Evolutionary conservation across 2,888 invertebrate genomes (phyloP).

Genomic region (Platycnemis pennipes): DNA sequence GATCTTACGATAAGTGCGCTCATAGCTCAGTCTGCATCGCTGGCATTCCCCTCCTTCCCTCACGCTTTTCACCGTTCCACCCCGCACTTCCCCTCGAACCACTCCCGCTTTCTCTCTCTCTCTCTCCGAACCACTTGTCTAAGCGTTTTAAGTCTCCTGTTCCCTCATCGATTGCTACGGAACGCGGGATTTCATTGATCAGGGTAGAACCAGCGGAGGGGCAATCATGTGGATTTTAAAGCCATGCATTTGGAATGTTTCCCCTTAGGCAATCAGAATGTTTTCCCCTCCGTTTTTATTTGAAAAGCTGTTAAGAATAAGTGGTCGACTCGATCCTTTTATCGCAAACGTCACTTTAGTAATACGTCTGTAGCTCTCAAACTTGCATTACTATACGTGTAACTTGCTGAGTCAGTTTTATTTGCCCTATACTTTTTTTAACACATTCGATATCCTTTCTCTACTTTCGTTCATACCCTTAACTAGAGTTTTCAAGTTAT

Average conservation of each 20-base stretch:
- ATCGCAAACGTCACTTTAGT: background rate
- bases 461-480: no score
- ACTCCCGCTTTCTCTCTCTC: background rate
- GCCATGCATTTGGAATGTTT: background rate
- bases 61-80: background rate
- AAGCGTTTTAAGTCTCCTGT: slow-evolving; percentile 23
- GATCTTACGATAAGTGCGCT: slow-evolving; percentile 36
- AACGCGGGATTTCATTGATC: slow-evolving; percentile 36
- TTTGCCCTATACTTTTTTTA: background rate
- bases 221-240: background rate
- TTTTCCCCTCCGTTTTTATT: background rate
- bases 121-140: slow-evolving; percentile 29
- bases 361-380: background rate
- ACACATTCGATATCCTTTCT: background rate
- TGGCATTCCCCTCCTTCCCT: background rate
- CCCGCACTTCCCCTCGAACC: background rate
- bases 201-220: background rate
- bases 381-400: background rate
- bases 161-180: background rate
- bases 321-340: background rate
- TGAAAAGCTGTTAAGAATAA: background rate
- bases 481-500: no score
- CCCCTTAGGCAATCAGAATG: background rate
- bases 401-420: background rate
- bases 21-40: slow-evolving; percentile 26